Percentiles rank a stretch among this genome's conserved stretches.
phyloP scores from a whole-genome alignment of 2,113 vertebrate genomes.

The Stegostoma tigrinum region DNA sequence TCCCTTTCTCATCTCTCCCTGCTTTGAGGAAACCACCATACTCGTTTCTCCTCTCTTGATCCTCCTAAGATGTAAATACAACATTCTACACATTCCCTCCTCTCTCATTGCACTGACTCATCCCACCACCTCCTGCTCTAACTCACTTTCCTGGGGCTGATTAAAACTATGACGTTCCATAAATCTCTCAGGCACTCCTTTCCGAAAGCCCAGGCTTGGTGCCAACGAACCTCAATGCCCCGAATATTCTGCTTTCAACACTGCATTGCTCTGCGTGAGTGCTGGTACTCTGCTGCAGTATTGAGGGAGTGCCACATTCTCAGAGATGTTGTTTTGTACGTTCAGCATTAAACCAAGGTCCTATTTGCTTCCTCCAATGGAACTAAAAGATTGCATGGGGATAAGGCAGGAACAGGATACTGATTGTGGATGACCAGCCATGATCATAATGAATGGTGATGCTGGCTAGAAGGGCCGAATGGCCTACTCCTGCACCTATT shows the following conservation, averaged over 20 bases:
- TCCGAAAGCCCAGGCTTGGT: neutral
- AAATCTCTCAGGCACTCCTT: neutral
- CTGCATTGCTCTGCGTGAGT: neutral
- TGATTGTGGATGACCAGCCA: too few species aligned
- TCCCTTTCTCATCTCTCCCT: neutral
- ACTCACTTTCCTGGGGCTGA: neutral
- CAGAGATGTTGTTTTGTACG: neutral
- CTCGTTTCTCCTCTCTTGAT: neutral
- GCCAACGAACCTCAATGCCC: neutral
- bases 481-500: too few species aligned
- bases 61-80: neutral
- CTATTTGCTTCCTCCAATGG: neutral
- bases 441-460: too few species aligned
- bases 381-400: neutral
- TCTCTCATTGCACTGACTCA: neutral
- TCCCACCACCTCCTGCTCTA: neutral
- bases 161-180: neutral
- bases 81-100: conserved; percentile 2
- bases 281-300: neutral
- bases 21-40: neutral
- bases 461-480: too few species aligned
- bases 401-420: too few species aligned
- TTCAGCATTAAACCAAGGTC: neutral
- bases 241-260: neutral
- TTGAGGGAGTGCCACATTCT: neutral